Evolutionary conservation across 2,113 vertebrate species (phyloP), one percentile per base, ranked within the genome.

Genomic region (Burhinus bistriatus): DNA sequence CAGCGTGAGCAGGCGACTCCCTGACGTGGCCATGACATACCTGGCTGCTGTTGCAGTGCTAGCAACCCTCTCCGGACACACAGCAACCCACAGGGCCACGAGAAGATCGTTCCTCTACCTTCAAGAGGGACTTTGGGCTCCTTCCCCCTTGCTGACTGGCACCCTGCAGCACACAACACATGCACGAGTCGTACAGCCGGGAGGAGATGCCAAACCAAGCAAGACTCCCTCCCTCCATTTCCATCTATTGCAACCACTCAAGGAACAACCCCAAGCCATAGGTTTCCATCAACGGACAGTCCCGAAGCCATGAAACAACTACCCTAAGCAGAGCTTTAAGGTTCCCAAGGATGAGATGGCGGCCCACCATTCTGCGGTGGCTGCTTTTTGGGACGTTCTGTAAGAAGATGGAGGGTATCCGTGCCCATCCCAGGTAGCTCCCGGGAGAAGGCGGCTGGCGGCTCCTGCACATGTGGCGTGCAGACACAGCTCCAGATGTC

Each of bases 401-500:
- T 12, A 1, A 32, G 84, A 29, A 12, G 92, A 11, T 2, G 62
- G 30, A 83, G 22, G 18, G 44, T 29, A 3, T 32, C 38, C 3
- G 3, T 87, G 90, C 66, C 81, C 92, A 68, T 17, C 79, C 54
- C 88, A 94, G 90, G 88, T 92, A 87, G 71, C 66, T 81, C 72
- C 52, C 1, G 4, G 81, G 64, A 91, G 90, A 78, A 79, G 69
- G 57, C 23, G 15, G 22, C 71, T 59, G 89, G 65, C 17, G 4
- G 36, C 27, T 68, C 57, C 90, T 25, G 58, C 91, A 94, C 94
- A 97, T 82, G 89, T 97, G 95, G 96, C 0, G 3, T 8, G 59
- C 93, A 97, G 95, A 97, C 91, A 82, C 12, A 1, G 87, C 68
- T 87, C 91, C 96, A 97, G 94, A 97, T 82, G 87, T 89, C 96